phyloP scores from a whole-genome alignment of 1,140 invertebrate genomes.

The Piezodorus guildinii region DNA sequence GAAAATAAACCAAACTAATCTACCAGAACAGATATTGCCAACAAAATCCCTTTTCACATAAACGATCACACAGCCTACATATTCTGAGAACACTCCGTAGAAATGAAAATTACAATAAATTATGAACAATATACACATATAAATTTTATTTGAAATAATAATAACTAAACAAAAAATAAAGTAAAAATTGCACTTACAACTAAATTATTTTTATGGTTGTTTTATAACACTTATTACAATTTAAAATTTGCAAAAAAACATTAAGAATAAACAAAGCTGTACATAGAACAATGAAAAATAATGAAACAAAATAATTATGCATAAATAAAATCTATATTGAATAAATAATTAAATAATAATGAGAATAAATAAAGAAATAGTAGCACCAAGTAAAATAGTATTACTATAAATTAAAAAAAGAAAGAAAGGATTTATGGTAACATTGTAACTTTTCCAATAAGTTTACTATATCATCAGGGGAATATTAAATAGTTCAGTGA shows the following conservation, averaged over 20 bases:
- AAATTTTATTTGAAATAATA: not conserved
- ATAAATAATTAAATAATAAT: not conserved
- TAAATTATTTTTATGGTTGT: constrained; percentile 5
- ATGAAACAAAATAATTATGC: not conserved
- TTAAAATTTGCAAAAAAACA: not conserved
- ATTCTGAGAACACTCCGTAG: constrained; percentile 4
- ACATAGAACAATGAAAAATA: constrained; percentile 3
- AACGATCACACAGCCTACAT: constrained; percentile 15
- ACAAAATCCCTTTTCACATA: constrained; percentile 7
- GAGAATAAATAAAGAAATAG: constrained; percentile 5
- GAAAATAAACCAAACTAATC: not conserved
- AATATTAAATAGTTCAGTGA: not conserved
- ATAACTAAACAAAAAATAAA: constrained; percentile 16
- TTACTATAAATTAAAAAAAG: not conserved
- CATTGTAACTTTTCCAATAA: not conserved
- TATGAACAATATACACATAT: constrained; percentile 1
- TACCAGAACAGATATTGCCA: constrained; percentile 3
- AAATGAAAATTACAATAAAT: constrained; percentile 16
- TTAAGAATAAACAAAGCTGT: constrained; percentile 3
- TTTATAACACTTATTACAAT: constrained; percentile 13
- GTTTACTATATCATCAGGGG: not conserved
- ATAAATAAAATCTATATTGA: not conserved
- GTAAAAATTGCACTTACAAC: not conserved
- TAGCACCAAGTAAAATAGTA: constrained; percentile 13
- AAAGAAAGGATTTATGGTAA: not conserved